These are phyloP conservation scores for Silvanus unidentatus DNA, from an alignment of 2,888 invertebrate genomes.

Conservation along the genomic window DNA sequence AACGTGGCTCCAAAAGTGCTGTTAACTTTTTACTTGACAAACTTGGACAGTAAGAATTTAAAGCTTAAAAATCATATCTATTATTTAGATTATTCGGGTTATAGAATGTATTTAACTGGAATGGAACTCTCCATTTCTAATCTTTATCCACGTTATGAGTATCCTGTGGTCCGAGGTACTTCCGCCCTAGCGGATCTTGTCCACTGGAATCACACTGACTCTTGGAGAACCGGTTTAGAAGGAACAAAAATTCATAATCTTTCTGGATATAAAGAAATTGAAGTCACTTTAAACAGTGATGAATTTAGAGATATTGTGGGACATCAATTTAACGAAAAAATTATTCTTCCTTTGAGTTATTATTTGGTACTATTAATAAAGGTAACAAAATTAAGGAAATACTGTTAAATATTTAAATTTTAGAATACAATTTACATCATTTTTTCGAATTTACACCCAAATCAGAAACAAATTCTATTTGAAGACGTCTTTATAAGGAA, in stretches of 20 bases:
- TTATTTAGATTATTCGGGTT: slow-evolving; percentile 10
- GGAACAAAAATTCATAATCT: slow-evolving; percentile 35
- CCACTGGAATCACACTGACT: slow-evolving; percentile 83
- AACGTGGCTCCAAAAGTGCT: slow-evolving; percentile 62
- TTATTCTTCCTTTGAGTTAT: slow-evolving; percentile 36
- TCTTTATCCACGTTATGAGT: slow-evolving; percentile 70
- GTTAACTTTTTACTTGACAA: slow-evolving; percentile 56
- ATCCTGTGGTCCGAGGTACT: slow-evolving; percentile 83
- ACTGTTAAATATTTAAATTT: too few species aligned
- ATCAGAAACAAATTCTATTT: slow-evolving; percentile 30
- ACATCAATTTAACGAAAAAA: slow-evolving; percentile 38
- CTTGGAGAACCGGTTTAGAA: slow-evolving; percentile 56
- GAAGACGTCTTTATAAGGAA: slow-evolving; percentile 35
- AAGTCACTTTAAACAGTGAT: slow-evolving; percentile 51
- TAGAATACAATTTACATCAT: slow-evolving; percentile 23
- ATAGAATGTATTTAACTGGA: slow-evolving; percentile 74
- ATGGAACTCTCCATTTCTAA: slow-evolving; percentile 68
- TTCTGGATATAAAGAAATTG: slow-evolving; percentile 36
- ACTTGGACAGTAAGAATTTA: slow-evolving; percentile 57
- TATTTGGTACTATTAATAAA: too few species aligned
- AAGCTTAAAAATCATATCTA: too few species aligned
- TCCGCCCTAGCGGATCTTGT: slow-evolving; percentile 77
- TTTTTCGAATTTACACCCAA: slow-evolving; percentile 19
- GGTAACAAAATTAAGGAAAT: too few species aligned
- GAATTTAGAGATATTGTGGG: slow-evolving; percentile 39